Evolutionary conservation across 2,888 invertebrate species (phyloP).

Genomic region (Ennomos erosarius): DNA sequence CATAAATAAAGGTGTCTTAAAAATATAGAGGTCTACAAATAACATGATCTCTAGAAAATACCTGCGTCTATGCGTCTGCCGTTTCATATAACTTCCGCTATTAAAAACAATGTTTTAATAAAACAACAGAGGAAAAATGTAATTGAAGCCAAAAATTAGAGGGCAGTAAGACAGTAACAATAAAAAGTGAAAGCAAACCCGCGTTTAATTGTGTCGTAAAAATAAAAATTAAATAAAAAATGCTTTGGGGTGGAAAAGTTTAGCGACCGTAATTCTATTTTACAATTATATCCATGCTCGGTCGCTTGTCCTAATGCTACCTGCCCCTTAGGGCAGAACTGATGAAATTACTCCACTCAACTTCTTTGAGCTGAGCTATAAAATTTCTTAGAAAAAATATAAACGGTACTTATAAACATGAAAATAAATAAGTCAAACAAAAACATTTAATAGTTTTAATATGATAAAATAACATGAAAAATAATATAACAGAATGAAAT

Average conservation of each 20-base stretch:
- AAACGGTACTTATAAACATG: too few relatives aligned
- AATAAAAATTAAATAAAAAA: slow-evolving; percentile 85
- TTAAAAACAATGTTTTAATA: slow-evolving; percentile 80
- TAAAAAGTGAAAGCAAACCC: slow-evolving; percentile 84
- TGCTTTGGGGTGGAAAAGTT: slow-evolving; percentile 79
- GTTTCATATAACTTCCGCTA: slow-evolving; percentile 52
- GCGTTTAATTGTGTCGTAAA: slow-evolving; percentile 84
- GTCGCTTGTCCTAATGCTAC: slow-evolving; percentile 69
- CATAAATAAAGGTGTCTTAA: slow-evolving; percentile 2
- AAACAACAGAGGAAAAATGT: slow-evolving; percentile 72
- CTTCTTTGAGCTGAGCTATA: neutral
- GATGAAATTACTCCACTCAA: slow-evolving; percentile 17
- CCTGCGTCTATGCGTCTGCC: slow-evolving; percentile 42
- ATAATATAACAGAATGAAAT: slow-evolving; percentile 29
- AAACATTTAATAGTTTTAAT: slow-evolving; percentile 3
- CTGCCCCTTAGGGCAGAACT: slow-evolving; percentile 62
- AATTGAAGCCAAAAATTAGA: slow-evolving; percentile 83
- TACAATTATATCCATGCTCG: slow-evolving; percentile 76
- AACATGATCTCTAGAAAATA: slow-evolving; percentile 40
- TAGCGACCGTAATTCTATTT: slow-evolving; percentile 72
- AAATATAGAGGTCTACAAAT: slow-evolving; percentile 17
- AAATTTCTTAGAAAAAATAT: too few relatives aligned
- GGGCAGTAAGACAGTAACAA: slow-evolving; percentile 82
- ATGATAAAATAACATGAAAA: slow-evolving; percentile 10
- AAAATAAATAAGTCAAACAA: neutral